Percentiles rank a stretch among this genome's conserved stretches.
phyloP scores from a whole-genome alignment of 35 echinoderm and acorn worm species.

The Anneissia japonica region DNA sequence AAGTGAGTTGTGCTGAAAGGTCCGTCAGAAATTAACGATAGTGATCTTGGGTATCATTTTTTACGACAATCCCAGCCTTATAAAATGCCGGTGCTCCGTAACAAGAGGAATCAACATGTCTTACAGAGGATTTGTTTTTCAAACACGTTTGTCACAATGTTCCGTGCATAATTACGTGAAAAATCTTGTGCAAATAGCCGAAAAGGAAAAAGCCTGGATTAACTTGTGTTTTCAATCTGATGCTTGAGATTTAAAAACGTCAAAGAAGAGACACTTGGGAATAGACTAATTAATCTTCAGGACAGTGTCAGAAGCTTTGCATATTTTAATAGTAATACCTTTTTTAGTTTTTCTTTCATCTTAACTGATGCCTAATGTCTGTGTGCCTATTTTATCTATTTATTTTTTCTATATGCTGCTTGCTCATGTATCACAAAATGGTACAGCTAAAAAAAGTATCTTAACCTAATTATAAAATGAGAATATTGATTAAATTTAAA shows the following conservation, averaged over 20 bases:
- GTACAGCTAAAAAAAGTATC: too few species aligned
- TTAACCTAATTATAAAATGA: too few species aligned
- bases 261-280: neutral
- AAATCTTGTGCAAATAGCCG: neutral
- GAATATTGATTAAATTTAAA: too few species aligned
- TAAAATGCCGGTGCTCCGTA: neutral
- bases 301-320: neutral
- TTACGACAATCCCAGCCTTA: neutral
- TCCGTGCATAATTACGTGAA: neutral
- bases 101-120: neutral
- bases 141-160: neutral
- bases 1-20: too few species aligned
- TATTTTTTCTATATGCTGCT: too few species aligned
- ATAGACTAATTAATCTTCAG: neutral
- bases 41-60: too few species aligned
- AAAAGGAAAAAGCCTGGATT: neutral
- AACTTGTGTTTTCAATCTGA: neutral
- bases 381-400: too few species aligned
- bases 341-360: too few species aligned
- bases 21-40: too few species aligned
- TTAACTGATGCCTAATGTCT: too few species aligned
- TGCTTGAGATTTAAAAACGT: neutral
- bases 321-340: too few species aligned
- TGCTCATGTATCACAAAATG: too few species aligned
- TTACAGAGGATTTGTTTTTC: neutral